phyloP scores from a whole-genome alignment of 1,140 invertebrate genomes.

The Dendrolimus punctatus region DNA sequence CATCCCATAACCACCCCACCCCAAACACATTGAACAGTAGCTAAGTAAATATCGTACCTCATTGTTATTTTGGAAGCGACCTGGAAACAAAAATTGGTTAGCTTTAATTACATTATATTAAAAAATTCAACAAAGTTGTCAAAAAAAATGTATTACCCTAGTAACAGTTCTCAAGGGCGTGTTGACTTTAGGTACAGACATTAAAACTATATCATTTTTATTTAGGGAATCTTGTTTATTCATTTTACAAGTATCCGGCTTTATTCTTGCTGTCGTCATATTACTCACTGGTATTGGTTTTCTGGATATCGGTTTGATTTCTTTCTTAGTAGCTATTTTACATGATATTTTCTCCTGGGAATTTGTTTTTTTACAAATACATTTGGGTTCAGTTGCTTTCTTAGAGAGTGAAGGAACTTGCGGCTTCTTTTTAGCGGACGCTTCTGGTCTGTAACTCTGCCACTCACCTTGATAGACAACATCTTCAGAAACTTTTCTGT shows the following conservation, averaged over 20 bases:
- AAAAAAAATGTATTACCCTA: constrained; percentile 8
- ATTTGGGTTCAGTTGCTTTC: constrained; percentile 14
- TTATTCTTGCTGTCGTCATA: constrained; percentile 1
- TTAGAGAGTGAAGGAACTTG: constrained; percentile 7
- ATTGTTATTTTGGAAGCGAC: constrained; percentile 25
- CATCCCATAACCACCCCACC: no score
- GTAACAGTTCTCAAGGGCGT: constrained; percentile 3
- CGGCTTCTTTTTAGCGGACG: constrained; percentile 18
- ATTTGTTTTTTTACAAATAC: constrained; percentile 18
- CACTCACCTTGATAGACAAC: constrained; percentile 55
- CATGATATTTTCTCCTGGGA: constrained; percentile 18
- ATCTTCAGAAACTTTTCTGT: constrained; percentile 42
- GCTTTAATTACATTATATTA: neutral
- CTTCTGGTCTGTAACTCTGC: constrained; percentile 28
- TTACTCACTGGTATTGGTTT: constrained; percentile 1
- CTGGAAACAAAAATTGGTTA: constrained; percentile 20
- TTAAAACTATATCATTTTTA: neutral
- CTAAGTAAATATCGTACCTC: constrained; percentile 21
- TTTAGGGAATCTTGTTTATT: no score
- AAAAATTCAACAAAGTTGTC: neutral
- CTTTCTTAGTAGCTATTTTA: constrained; percentile 5
- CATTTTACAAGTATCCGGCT: neutral
- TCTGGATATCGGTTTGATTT: constrained; percentile 1
- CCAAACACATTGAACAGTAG: neutral
- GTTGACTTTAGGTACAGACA: neutral